A percentile compares a stretch with the other conserved stretches of the same genome.
phyloP scores from a whole-genome alignment of 2,797 vertebrate genomes.

The Mormyrus proboscirostris region DNA sequence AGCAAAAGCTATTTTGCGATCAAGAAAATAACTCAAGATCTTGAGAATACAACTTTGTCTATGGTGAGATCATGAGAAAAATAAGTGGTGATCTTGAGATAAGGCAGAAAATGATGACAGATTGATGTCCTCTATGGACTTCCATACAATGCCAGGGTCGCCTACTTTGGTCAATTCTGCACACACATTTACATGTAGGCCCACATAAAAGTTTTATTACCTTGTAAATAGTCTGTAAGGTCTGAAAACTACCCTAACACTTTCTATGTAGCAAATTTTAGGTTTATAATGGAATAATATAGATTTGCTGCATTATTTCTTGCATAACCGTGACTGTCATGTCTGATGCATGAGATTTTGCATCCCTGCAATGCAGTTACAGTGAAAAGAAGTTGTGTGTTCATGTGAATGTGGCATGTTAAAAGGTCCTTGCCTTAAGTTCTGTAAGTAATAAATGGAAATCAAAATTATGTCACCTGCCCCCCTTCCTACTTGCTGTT shows the following conservation, averaged over 20 bases:
- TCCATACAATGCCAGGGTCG: not conserved
- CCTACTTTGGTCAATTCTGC: not conserved
- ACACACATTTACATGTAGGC: not conserved
- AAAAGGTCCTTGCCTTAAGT: not conserved
- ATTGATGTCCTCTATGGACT: not conserved
- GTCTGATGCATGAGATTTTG: not conserved
- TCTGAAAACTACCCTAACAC: not conserved
- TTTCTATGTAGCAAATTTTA: not conserved
- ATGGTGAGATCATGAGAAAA: not conserved
- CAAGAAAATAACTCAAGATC: not conserved
- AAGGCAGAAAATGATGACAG: not conserved
- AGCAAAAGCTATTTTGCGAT: not conserved
- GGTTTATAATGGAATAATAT: not conserved
- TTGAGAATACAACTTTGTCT: not conserved
- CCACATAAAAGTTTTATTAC: not conserved
- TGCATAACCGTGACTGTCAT: not conserved
- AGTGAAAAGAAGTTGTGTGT: not conserved
- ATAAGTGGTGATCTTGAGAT: not conserved
- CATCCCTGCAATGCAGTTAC: not conserved
- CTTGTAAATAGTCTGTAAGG: not conserved
- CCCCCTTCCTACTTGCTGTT: not conserved
- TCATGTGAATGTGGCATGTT: not conserved
- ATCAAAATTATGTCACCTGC: not conserved
- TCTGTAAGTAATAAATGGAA: not conserved
- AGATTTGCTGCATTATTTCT: not conserved